phyloP scores from a whole-genome alignment of 2,797 vertebrate genomes.

The Lagorchestes hirsutus region DNA sequence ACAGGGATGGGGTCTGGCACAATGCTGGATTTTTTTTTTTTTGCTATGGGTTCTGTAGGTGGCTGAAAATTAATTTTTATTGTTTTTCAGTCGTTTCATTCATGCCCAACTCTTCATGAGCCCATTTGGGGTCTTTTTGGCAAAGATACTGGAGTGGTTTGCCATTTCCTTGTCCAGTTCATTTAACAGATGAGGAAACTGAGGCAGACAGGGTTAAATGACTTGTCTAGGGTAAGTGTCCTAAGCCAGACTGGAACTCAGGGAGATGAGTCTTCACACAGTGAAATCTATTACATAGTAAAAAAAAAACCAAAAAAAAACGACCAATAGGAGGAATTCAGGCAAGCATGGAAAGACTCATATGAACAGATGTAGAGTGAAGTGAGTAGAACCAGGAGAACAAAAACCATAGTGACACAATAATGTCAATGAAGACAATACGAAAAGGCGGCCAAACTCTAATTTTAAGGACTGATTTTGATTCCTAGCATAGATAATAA shows the following conservation, averaged over 20 bases:
- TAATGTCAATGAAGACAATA: neutral
- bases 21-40: neutral
- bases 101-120: neutral
- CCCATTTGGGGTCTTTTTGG: neutral
- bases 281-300: neutral
- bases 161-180: neutral
- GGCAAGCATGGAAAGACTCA: neutral
- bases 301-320: neutral
- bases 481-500: neutral
- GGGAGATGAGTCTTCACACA: neutral
- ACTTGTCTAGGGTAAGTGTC: neutral
- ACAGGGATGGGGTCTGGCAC: neutral
- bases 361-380: neutral
- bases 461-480: neutral
- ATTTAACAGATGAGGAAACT: neutral
- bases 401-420: neutral
- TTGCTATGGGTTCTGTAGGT: neutral
- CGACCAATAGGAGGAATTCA: neutral
- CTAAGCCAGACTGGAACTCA: neutral
- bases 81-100: neutral
- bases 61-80: neutral
- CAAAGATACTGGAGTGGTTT: neutral
- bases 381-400: neutral
- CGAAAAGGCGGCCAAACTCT: neutral
- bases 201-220: neutral